A percentile compares a stretch with the other conserved stretches of the same genome.
Evolutionary conservation across 2,113 vertebrate species (phyloP).

Genomic region (Brachirus orientalis): DNA sequence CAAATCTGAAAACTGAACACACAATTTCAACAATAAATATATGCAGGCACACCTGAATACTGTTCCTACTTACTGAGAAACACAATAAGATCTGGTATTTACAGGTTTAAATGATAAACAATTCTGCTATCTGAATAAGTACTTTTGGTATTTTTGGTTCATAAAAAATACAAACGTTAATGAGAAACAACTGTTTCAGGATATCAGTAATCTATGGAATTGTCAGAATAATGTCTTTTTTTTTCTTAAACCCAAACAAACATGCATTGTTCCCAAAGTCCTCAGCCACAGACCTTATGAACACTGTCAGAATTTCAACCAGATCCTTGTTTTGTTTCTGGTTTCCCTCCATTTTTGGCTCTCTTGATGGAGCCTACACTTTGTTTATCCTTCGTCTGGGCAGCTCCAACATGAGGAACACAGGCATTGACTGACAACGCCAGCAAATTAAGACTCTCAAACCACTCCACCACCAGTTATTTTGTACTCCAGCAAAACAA

Average conservation of each 20-base stretch:
- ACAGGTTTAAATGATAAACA: slow-evolving; percentile 17
- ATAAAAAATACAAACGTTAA: not conserved
- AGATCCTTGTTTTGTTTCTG: slow-evolving; percentile 39
- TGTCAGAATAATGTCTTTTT: slow-evolving; percentile 26
- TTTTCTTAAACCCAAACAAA: slow-evolving; percentile 50
- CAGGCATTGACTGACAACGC: slow-evolving; percentile 60
- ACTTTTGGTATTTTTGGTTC: not conserved
- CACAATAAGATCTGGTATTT: not conserved
- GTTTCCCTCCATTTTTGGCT: slow-evolving; percentile 26
- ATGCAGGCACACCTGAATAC: too few relatives aligned
- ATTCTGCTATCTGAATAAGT: slow-evolving; percentile 6
- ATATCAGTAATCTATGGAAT: not conserved
- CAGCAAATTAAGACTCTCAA: slow-evolving; percentile 68
- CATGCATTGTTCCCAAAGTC: slow-evolving; percentile 27
- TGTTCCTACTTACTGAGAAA: too few relatives aligned
- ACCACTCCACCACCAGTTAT: slow-evolving; percentile 47
- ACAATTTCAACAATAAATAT: too few relatives aligned
- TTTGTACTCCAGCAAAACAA: slow-evolving; percentile 45
- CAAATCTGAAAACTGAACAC: not conserved
- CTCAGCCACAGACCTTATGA: slow-evolving; percentile 28
- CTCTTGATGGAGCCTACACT: slow-evolving; percentile 42
- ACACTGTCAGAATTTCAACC: slow-evolving; percentile 12
- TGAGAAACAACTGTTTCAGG: slow-evolving; percentile 14
- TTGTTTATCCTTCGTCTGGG: slow-evolving; percentile 54
- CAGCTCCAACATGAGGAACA: slow-evolving; percentile 40